These are phyloP conservation scores for Danionella dracula DNA, from an alignment of 2,797 vertebrate genomes.

Conservation along the genomic window DNA sequence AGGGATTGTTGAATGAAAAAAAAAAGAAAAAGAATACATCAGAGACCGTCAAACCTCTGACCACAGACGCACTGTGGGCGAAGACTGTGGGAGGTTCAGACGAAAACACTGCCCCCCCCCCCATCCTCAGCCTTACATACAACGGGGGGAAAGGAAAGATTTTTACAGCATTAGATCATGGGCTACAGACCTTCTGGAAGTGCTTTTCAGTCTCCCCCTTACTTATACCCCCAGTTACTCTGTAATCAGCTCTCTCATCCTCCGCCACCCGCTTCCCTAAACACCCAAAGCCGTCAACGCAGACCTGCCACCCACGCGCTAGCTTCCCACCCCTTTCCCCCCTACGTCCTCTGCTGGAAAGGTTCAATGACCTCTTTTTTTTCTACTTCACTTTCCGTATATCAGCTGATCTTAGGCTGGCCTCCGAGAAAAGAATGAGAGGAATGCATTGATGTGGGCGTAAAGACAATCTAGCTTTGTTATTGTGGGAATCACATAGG, in stretches of 20 bases:
- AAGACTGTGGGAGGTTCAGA: constrained; percentile 36
- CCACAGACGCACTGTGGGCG: constrained; percentile 39
- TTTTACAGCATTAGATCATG: constrained; percentile 48
- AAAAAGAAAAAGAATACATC: not conserved
- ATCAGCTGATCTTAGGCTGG: constrained; percentile 83
- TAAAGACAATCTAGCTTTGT: constrained; percentile 71
- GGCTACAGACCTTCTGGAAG: constrained; percentile 42
- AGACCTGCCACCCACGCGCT: constrained; percentile 31
- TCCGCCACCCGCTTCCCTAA: constrained; percentile 42
- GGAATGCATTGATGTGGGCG: constrained; percentile 83
- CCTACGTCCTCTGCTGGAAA: constrained; percentile 31
- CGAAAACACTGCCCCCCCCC: constrained; percentile 29
- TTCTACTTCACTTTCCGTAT: constrained; percentile 28
- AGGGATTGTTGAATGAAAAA: not conserved
- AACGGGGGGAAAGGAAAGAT: constrained; percentile 36
- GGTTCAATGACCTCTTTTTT: constrained; percentile 64
- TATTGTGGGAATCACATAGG: constrained; percentile 35
- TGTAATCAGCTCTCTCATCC: constrained; percentile 39
- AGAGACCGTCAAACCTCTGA: constrained; percentile 37
- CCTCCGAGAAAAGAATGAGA: constrained; percentile 70
- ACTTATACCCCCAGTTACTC: constrained; percentile 34
- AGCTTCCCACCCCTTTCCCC: constrained; percentile 12
- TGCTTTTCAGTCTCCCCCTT: constrained; percentile 33
- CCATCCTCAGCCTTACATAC: constrained; percentile 29
- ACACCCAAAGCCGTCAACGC: constrained; percentile 39